Evolutionary conservation across 2,888 invertebrate genomes (phyloP).

Genomic region (Rhodophaea formosa): DNA sequence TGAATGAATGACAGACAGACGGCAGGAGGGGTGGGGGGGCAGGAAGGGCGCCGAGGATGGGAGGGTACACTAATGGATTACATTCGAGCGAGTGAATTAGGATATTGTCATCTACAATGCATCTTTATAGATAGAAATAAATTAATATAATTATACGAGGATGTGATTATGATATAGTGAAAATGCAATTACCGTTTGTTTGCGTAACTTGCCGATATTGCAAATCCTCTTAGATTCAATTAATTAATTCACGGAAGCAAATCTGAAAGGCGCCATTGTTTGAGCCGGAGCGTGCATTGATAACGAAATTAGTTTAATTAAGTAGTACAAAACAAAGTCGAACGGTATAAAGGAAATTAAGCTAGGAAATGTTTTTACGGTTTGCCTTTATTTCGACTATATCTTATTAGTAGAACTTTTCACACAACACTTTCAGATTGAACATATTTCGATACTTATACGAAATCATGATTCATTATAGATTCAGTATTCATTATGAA

Average conservation of each 20-base stretch:
- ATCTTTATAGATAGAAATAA: slow-evolving; percentile 21
- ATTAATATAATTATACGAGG: slow-evolving; percentile 27
- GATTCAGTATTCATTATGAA: no score
- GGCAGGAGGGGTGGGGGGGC: slow-evolving; percentile 29
- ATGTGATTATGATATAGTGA: slow-evolving; percentile 14
- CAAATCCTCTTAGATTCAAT: slow-evolving; percentile 17
- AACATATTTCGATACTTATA: no score
- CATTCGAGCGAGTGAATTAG: slow-evolving; percentile 80
- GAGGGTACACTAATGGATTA: slow-evolving; percentile 76
- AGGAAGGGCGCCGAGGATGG: slow-evolving; percentile 30
- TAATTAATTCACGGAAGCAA: slow-evolving; percentile 14
- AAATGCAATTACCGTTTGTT: slow-evolving; percentile 20
- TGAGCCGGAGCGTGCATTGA: slow-evolving; percentile 10
- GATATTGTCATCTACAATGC: slow-evolving; percentile 75
- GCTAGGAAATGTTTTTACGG: no score
- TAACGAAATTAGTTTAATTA: slow-evolving; percentile 5
- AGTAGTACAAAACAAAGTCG: background rate
- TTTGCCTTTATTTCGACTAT: no score
- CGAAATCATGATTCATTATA: no score
- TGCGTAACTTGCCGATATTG: slow-evolving; percentile 11
- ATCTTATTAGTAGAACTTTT: no score
- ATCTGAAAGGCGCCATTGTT: slow-evolving; percentile 14
- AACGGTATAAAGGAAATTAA: background rate
- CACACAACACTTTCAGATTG: no score
- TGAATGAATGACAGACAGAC: slow-evolving; percentile 72